Percentiles rank a stretch among this genome's conserved stretches.
Conservation (phyloP, 2,888 invertebrate species). For the Trissonchulus sp. region DNA sequence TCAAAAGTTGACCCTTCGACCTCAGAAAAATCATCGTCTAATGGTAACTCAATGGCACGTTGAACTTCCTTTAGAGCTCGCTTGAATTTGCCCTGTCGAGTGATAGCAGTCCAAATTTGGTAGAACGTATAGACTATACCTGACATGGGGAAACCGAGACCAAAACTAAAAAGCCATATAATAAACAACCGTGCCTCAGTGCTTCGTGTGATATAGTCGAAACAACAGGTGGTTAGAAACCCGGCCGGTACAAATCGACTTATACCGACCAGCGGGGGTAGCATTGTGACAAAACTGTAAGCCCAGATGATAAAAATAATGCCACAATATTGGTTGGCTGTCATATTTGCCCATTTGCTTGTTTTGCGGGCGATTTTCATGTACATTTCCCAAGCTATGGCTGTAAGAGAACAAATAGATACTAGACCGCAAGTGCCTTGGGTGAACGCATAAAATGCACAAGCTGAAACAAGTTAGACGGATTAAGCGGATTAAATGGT, state of each 20-base stretch:
- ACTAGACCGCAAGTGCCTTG: constrained; percentile 2
- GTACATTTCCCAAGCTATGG: background rate
- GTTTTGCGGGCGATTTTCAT: background rate
- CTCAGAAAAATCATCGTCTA: no score
- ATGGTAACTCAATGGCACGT: background rate
- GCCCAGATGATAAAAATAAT: constrained; percentile 66
- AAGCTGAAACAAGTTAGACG: no score
- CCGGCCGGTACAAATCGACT: constrained; percentile 75
- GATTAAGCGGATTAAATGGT: no score
- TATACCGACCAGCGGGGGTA: constrained; percentile 67
- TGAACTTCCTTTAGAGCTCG: background rate
- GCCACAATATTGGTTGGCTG: constrained; percentile 30
- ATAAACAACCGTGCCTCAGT: constrained; percentile 55
- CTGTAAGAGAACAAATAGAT: background rate
- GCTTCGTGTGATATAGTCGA: constrained; percentile 70
- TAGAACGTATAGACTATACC: constrained; percentile 69
- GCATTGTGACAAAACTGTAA: constrained; percentile 67
- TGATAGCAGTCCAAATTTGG: background rate
- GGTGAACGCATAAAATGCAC: background rate
- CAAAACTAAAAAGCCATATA: constrained; percentile 69
- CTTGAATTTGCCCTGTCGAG: background rate
- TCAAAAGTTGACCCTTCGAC: no score
- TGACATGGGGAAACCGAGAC: constrained; percentile 68
- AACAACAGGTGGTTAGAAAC: constrained; percentile 74
- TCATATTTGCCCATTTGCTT: background rate